Evolutionary conservation across 2,113 vertebrate genomes (phyloP).

Genomic region (Peromyscus maniculatus): DNA sequence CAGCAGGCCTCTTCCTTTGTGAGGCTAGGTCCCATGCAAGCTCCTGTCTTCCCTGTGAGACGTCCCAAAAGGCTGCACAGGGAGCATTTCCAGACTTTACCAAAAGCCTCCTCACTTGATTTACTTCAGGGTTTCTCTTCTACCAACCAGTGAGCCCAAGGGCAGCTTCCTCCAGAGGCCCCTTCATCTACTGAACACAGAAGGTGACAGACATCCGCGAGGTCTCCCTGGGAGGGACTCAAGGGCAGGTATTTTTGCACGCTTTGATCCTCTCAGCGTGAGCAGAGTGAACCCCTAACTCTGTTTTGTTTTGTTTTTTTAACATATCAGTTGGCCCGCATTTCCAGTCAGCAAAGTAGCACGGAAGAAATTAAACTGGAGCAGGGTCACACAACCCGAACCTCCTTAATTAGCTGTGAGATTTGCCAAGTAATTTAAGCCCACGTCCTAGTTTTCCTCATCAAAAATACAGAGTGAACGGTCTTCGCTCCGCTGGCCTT

Average conservation of each 20-base stretch:
- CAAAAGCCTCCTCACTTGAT: neutral
- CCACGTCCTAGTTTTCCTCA: conserved; percentile 74
- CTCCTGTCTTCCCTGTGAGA: neutral
- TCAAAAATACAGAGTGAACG: conserved; percentile 59
- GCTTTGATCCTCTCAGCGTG: neutral
- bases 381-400: conserved; percentile 57
- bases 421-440: conserved; percentile 66
- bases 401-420: conserved; percentile 74
- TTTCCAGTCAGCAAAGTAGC: neutral
- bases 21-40: neutral
- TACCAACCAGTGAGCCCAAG: neutral
- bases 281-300: neutral
- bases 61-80: neutral
- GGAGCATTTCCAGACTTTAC: neutral
- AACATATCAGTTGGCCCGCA: neutral
- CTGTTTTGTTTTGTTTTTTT: neutral
- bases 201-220: neutral
- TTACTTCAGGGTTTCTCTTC: neutral
- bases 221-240: neutral
- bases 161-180: neutral
- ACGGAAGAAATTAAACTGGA: conserved; percentile 66
- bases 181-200: neutral
- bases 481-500: neutral
- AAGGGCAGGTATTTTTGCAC: neutral
- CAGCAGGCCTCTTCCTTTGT: neutral